Conservation (phyloP, 1,140 invertebrate genomes). For the Phocides pigmalion region DNA sequence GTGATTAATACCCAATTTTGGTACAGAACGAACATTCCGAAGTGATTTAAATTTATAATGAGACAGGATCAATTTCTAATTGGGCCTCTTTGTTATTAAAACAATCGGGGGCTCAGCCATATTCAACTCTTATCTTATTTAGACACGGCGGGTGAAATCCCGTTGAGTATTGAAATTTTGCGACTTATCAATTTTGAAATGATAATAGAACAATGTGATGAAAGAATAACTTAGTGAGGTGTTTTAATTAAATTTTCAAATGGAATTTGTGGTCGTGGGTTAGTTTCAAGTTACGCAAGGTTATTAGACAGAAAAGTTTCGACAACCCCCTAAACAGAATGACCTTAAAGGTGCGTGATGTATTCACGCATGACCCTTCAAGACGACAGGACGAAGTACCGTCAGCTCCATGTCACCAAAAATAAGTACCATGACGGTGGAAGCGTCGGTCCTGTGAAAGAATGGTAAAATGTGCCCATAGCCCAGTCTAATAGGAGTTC, state of each 20-base stretch:
- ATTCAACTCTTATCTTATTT: slow-evolving; percentile 32
- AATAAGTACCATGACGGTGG: too few relatives aligned
- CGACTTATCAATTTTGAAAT: slow-evolving; percentile 25
- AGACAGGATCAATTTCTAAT: slow-evolving; percentile 33
- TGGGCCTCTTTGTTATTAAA: slow-evolving; percentile 26
- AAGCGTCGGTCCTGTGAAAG: too few relatives aligned
- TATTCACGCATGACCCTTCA: too few relatives aligned
- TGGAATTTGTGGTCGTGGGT: neutral
- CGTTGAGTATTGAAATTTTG: slow-evolving; percentile 19
- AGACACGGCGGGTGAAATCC: slow-evolving; percentile 23
- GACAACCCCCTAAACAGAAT: too few relatives aligned
- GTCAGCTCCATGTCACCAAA: too few relatives aligned
- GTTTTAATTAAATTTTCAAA: slow-evolving; percentile 1
- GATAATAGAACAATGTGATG: slow-evolving; percentile 16
- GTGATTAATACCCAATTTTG: slow-evolving; percentile 7
- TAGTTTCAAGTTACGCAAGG: neutral
- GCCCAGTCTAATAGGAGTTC: too few relatives aligned
- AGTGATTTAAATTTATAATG: slow-evolving; percentile 31
- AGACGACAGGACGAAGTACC: too few relatives aligned
- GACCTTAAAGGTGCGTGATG: too few relatives aligned
- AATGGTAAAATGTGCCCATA: too few relatives aligned
- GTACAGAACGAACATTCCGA: neutral
- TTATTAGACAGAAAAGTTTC: too few relatives aligned
- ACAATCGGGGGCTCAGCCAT: slow-evolving; percentile 27
- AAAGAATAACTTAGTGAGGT: slow-evolving; percentile 17